Evolutionary conservation across 2,888 invertebrate genomes (phyloP), one percentile per base, ranked within the genome.

Genomic region (Ormyrus rosae): DNA sequence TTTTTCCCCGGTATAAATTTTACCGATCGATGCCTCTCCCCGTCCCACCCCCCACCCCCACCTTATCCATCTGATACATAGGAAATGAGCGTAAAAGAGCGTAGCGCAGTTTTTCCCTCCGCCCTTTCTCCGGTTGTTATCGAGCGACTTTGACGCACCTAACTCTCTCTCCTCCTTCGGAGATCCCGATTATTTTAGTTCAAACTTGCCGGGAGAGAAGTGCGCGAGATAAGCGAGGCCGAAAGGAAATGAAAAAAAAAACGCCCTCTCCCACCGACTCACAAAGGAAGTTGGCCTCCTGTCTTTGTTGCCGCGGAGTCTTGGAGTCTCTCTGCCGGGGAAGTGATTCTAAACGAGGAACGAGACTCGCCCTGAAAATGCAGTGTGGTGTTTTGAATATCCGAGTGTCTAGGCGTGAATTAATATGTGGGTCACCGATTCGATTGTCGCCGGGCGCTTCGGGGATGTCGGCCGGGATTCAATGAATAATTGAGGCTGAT

Each of bases 11-110:
- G 78, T 81, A 75, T 78, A 78, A 81, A 78, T 78, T 81, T 78
- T 70, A 60, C 64, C 81, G 81, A 81, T 81, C 78, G 68, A 81
- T 75, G 68, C 67, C 45, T 19, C 48, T 60, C 6, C 68, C 5
- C 34, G 5, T n/a, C 55, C 19, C 46, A n/a, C 63, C n/a, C 56
- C 56, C 7, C 45, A 2, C 61, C 45, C 53, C 5, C 11, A 46
- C 69, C 68, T 65, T 68, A 65, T 75, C 71, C 72, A 80, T 80
- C 81, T 72, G 81, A 78, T 81, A 81, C 81, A 81, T 81, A 81
- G 81, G 71, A 78, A 81, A 81, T 78, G 81, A 81, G 78, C 74
- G 69, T 68, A 73, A 81, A 77, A 77, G 69, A 81, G 68, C 60
- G 77, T 63, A 55, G 61, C 11, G 45, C 45, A 7, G 51, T 46